Evolutionary conservation across 23 tunicate genomes (phyloP).

Genomic region (Halocynthia roretzi): DNA sequence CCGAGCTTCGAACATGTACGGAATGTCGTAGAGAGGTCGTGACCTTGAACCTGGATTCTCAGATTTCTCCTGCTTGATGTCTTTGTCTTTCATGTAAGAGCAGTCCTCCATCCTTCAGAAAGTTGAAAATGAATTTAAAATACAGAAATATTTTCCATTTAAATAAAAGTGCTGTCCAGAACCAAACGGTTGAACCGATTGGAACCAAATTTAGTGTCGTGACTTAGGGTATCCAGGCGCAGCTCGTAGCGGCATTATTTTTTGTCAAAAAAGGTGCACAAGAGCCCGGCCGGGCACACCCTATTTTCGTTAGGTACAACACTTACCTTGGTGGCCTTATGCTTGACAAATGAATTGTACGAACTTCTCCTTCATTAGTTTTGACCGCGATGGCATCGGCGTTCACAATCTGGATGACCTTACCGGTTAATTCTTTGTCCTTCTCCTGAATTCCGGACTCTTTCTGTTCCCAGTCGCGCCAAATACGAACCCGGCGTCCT

Average conservation of each 20-base stretch:
- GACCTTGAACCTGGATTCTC: constrained; percentile 23
- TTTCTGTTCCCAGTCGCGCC: constrained; percentile 83
- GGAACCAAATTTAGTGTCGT: too few species aligned
- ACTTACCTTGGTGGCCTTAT: constrained; percentile 86
- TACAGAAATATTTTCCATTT: not conserved
- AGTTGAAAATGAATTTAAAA: not conserved
- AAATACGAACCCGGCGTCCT: constrained; percentile 74
- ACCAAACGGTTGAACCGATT: too few species aligned
- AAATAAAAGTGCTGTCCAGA: not conserved
- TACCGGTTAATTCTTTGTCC: constrained; percentile 72
- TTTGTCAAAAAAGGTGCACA: too few species aligned
- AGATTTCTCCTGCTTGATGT: constrained; percentile 17
- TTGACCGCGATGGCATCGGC: constrained; percentile 95
- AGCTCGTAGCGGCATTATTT: too few species aligned
- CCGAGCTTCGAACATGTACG: constrained; percentile 98
- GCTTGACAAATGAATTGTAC: constrained; percentile 75
- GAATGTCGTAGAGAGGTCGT: constrained; percentile 87
- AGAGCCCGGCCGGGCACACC: not conserved
- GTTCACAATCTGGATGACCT: constrained; percentile 88
- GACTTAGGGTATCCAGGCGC: not conserved
- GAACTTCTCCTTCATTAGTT: constrained; percentile 28
- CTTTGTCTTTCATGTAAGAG: constrained; percentile 31
- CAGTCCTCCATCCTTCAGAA: constrained; percentile 47
- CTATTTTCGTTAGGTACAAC: not conserved
- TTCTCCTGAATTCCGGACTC: constrained; percentile 28